These are phyloP conservation scores for Phortica okadai DNA, from an alignment of 2,888 invertebrate species.

Conservation along the genomic window DNA sequence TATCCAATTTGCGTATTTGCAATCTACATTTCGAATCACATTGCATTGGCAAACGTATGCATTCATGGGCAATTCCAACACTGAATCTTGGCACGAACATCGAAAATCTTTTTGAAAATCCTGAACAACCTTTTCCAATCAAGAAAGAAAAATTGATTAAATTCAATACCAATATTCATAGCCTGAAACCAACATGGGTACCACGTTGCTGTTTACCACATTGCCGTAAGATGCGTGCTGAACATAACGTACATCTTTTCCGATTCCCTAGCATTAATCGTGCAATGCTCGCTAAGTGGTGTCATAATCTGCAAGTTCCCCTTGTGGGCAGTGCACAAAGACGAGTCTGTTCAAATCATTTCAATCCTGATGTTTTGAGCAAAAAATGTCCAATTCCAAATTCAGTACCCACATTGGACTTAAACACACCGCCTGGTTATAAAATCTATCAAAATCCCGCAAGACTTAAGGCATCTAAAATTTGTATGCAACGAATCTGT, in stretches of 20 bases:
- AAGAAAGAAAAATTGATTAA: slow-evolving; percentile 42
- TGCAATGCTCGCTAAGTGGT: slow-evolving; percentile 69
- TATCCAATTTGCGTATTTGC: slow-evolving; percentile 62
- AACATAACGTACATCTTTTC: slow-evolving; percentile 68
- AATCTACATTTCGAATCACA: slow-evolving; percentile 70
- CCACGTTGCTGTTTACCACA: slow-evolving; percentile 71
- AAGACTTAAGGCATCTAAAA: slow-evolving; percentile 64
- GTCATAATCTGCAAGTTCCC: slow-evolving; percentile 70
- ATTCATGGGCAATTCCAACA: slow-evolving; percentile 71
- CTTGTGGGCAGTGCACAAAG: slow-evolving; percentile 67
- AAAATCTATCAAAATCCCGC: slow-evolving; percentile 73
- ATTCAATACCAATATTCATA: slow-evolving; percentile 35
- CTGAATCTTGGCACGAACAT: slow-evolving; percentile 65
- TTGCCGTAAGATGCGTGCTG: slow-evolving; percentile 67
- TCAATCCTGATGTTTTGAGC: slow-evolving; percentile 69
- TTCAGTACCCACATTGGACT: slow-evolving; percentile 68
- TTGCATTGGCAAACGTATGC: slow-evolving; percentile 71
- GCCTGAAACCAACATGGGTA: slow-evolving; percentile 64
- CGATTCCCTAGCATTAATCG: slow-evolving; percentile 70
- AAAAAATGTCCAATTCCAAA: slow-evolving; percentile 70
- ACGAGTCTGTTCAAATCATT: slow-evolving; percentile 67
- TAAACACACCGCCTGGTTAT: slow-evolving; percentile 66
- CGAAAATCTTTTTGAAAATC: slow-evolving; percentile 70
- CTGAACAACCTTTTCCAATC: slow-evolving; percentile 56
- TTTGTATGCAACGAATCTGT: slow-evolving; percentile 66